Evolutionary conservation across 1,140 invertebrate species (phyloP).

Genomic region (Drosophila paulistorum): DNA sequence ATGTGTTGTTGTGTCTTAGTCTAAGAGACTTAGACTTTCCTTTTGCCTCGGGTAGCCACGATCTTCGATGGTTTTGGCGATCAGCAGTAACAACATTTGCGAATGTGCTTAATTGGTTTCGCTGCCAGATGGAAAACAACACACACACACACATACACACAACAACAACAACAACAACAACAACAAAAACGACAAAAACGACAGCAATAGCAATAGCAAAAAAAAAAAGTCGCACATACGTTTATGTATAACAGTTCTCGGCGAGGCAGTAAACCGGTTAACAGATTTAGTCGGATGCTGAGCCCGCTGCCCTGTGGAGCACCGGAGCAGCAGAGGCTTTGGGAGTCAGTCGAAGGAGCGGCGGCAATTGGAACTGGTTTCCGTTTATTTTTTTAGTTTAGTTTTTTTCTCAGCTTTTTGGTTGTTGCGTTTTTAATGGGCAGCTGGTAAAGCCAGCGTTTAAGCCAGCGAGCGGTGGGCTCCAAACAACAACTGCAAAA

Average conservation of each 20-base stretch:
- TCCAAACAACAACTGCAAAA: not conserved
- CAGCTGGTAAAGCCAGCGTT: slow-evolving; percentile 28
- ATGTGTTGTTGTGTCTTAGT: slow-evolving; percentile 1
- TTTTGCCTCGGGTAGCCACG: slow-evolving; percentile 34
- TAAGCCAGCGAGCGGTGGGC: slow-evolving; percentile 4
- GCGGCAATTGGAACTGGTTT: slow-evolving; percentile 48
- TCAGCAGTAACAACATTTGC: slow-evolving; percentile 25
- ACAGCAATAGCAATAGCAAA: not conserved
- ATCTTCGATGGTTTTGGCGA: slow-evolving; percentile 16
- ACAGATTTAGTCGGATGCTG: slow-evolving; percentile 47
- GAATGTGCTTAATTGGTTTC: slow-evolving; percentile 48
- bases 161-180: not conserved
- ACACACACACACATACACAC: not conserved
- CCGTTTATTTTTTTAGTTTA: slow-evolving; percentile 14
- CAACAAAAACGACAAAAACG: not conserved
- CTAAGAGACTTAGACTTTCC: slow-evolving; percentile 32
- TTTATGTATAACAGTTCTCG: slow-evolving; percentile 55
- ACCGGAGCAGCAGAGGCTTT: not conserved
- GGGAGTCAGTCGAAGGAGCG: not conserved
- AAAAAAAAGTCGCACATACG: slow-evolving; percentile 17
- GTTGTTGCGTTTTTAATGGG: slow-evolving; percentile 35
- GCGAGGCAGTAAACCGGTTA: slow-evolving; percentile 50
- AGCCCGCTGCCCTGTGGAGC: slow-evolving; percentile 25
- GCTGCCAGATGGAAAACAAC: slow-evolving; percentile 7
- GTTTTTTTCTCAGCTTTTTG: not conserved